phyloP scores from a whole-genome alignment of 2,113 vertebrate species.

The Peromyscus leucopus region DNA sequence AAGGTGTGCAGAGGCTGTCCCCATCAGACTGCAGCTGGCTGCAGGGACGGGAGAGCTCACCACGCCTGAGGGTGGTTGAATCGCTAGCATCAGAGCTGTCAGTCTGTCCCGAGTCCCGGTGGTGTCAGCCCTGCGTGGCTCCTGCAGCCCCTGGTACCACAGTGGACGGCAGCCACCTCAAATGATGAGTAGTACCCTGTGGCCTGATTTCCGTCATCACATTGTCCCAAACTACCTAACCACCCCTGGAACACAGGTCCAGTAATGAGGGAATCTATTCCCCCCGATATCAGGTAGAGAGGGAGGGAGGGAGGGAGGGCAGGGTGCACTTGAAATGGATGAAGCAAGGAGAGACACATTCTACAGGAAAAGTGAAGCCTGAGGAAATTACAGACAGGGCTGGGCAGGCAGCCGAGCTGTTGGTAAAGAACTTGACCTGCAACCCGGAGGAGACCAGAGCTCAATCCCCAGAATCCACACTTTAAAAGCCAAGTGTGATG shows the following conservation, averaged over 20 bases:
- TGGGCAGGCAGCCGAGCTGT: not conserved
- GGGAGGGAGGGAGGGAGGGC: too few species aligned
- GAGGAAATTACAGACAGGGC: not conserved
- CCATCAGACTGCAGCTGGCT: too few species aligned
- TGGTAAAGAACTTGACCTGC: not conserved
- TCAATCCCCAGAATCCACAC: not conserved
- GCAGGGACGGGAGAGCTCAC: not conserved
- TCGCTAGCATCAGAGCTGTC: not conserved
- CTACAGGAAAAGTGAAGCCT: fast-evolving
- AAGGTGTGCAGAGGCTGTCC: not conserved
- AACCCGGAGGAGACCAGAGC: not conserved
- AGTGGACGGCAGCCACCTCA: not conserved
- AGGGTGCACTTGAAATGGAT: not conserved
- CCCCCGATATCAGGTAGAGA: not conserved
- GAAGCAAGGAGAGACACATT: not conserved
- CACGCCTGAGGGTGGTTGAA: not conserved
- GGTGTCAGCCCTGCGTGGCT: not conserved
- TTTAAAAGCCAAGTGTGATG: not conserved
- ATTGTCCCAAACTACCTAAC: not conserved
- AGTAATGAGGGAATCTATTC: not conserved
- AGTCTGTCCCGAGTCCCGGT: not conserved
- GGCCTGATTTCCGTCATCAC: not conserved
- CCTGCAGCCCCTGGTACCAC: not conserved
- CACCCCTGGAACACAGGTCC: not conserved
- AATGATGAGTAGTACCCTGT: fast-evolving